Evolutionary conservation across 2,113 vertebrate genomes (phyloP).

Genomic region (Tragelaphus strepsiceros): DNA sequence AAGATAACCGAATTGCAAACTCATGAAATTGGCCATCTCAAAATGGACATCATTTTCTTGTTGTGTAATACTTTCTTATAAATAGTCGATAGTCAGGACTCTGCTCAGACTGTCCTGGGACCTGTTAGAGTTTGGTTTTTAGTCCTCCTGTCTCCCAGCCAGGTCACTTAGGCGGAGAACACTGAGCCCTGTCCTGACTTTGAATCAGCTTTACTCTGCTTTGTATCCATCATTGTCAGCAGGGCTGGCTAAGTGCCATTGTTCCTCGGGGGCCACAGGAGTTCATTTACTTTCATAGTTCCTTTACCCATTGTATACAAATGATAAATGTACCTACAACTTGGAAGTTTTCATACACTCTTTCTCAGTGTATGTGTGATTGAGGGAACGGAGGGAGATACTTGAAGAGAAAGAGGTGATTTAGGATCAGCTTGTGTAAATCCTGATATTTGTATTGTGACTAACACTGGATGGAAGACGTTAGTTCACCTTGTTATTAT

Average conservation of each 20-base stretch:
- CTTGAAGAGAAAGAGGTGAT: neutral
- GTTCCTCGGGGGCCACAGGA: neutral
- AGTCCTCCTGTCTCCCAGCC: neutral
- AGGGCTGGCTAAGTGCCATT: fast-evolving
- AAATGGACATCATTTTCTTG: neutral
- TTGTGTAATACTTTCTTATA: neutral
- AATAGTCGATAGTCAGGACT: neutral
- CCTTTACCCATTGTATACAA: neutral
- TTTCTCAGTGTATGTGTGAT: neutral
- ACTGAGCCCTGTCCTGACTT: neutral
- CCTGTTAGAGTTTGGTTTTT: neutral
- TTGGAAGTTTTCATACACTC: too few species aligned
- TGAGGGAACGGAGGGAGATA: neutral
- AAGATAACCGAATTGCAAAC: neutral
- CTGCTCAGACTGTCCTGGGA: neutral
- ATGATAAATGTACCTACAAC: neutral
- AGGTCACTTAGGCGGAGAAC: neutral
- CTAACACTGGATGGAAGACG: neutral
- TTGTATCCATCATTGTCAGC: fast-evolving
- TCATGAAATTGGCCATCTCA: neutral
- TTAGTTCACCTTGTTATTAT: neutral
- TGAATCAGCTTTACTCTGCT: fast-evolving
- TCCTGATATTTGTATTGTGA: neutral
- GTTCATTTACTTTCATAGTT: too few species aligned
- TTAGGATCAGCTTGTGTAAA: neutral